These are phyloP conservation scores for Eupithecia vulgata DNA, from an alignment of 2,888 invertebrate genomes.

Conservation along the genomic window DNA sequence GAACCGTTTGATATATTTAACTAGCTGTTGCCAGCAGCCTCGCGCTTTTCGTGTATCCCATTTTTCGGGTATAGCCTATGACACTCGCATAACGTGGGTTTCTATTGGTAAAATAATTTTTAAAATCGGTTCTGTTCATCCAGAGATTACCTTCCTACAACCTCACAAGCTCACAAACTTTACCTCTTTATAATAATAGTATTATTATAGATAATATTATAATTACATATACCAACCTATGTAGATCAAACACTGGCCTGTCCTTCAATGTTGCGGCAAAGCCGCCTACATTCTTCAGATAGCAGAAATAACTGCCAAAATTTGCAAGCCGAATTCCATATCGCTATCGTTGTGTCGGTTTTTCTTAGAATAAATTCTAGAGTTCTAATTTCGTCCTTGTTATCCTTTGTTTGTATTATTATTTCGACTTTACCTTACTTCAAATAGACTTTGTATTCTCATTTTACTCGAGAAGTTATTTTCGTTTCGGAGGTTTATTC, in stretches of 20 bases:
- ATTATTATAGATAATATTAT: too few species aligned
- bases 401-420: neutral
- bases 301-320: neutral
- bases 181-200: too few species aligned
- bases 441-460: neutral
- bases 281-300: neutral
- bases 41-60: too few species aligned
- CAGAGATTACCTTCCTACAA: too few species aligned
- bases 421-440: neutral
- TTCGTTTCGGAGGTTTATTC: neutral
- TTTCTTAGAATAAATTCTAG: slow-evolving; percentile 4
- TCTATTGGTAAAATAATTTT: too few species aligned
- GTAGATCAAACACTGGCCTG: neutral
- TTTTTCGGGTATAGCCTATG: too few species aligned
- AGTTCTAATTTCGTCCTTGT: neutral
- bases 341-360: neutral
- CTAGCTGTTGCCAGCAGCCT: too few species aligned
- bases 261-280: slow-evolving; percentile 1
- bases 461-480: neutral
- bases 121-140: too few species aligned
- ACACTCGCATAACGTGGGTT: too few species aligned
- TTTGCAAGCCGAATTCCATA: slow-evolving; percentile 3
- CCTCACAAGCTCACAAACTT: too few species aligned
- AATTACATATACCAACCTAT: neutral
- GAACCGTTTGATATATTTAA: too few species aligned